Base-by-base conservation (phyloP, 2,888 invertebrate species). In the Abscondita cerata region DNA sequence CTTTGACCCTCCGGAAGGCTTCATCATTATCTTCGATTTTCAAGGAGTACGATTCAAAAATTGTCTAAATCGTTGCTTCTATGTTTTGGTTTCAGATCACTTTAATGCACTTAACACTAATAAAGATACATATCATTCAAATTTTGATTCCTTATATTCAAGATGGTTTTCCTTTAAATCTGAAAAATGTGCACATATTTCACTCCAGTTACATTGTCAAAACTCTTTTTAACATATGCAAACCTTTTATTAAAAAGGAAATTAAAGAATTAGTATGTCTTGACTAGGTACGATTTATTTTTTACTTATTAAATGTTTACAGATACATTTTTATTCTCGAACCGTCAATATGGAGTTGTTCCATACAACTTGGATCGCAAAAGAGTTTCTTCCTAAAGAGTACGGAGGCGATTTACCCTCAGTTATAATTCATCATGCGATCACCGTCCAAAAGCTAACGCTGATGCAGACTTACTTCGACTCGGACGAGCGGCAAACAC, bases 11-110 rank as follows among this genome's bases (percentile, higher is more conserved):
- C 83, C 84, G 9, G 83, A 85, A 0, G 90, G 90, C 0, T 83
- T 86, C 64, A 82, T 89, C 33, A 86, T 89, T 72, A 80, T 90
- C 0, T 86, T 89, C 65, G 89, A 90, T 74, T 88, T 89, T 85
- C 79, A 80, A 31, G 88, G 88, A 0, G 87, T 87, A 0, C n/a
- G n/a, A n/a, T n/a, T n/a, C n/a, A n/a, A n/a, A n/a, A n/a, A n/a
- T n/a, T n/a, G n/a, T n/a, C n/a, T n/a, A n/a, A n/a, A n/a, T n/a
- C n/a, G n/a, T n/a, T n/a, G n/a, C n/a, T n/a, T n/a, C n/a, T n/a
- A n/a, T n/a, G n/a, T n/a, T n/a, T n/a, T n/a, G n/a, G n/a, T n/a
- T n/a, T n/a, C n/a, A n/a, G n/a, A n/a, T n/a, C n/a, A n/a, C n/a
- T n/a, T n/a, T n/a, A 16, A n/a, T n/a, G n/a, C 25, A 25, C 6